Evolutionary conservation across 2,113 vertebrate genomes (phyloP).

Genomic region (Scomber colias): DNA sequence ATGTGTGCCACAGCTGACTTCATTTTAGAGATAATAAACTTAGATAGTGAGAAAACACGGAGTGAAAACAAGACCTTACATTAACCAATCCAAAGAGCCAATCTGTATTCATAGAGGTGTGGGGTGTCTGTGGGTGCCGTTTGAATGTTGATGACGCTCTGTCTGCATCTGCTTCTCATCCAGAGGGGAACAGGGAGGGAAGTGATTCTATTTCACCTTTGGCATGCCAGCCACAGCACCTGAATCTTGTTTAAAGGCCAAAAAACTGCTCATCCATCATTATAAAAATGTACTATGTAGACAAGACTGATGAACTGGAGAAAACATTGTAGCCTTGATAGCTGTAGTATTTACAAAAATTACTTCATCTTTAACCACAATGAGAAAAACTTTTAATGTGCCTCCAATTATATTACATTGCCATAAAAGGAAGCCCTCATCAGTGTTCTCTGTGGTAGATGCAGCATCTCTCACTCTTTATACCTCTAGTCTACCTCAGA

Average conservation of each 20-base stretch:
- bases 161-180: conserved; percentile 64
- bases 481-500: conserved; percentile 1
- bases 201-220: conserved; percentile 65
- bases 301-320: not conserved
- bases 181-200: conserved; percentile 8
- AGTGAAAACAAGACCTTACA: conserved; percentile 57
- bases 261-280: conserved; percentile 62
- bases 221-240: conserved; percentile 53
- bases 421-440: conserved; percentile 34
- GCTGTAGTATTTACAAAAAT: conserved; percentile 26
- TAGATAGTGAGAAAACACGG: conserved; percentile 25
- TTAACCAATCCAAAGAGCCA: conserved; percentile 52
- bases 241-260: conserved; percentile 50
- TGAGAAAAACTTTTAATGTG: conserved; percentile 38
- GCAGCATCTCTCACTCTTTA: conserved; percentile 13
- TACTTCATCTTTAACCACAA: not conserved
- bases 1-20: conserved; percentile 44
- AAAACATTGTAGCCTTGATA: conserved; percentile 19
- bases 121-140: conserved; percentile 31
- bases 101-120: conserved; percentile 72
- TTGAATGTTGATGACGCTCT: conserved; percentile 67
- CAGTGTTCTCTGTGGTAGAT: conserved; percentile 23
- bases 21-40: conserved; percentile 65
- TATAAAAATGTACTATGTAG: conserved; percentile 23
- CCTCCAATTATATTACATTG: conserved; percentile 20